Evolutionary conservation across 1,140 invertebrate genomes (phyloP).

Genomic region (Nylanderia fulva): DNA sequence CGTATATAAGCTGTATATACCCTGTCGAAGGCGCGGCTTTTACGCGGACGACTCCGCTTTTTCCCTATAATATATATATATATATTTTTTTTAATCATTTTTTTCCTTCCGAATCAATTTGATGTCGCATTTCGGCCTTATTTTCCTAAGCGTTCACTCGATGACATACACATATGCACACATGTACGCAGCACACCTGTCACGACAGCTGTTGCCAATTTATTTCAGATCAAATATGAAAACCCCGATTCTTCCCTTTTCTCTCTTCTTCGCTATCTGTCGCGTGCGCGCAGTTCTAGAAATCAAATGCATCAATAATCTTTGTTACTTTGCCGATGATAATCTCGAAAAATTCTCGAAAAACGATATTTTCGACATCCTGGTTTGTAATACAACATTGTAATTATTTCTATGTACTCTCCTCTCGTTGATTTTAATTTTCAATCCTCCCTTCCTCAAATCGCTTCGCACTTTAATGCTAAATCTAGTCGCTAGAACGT

Average conservation of each 20-base stretch:
- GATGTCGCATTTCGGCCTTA: background rate
- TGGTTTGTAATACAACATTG: background rate
- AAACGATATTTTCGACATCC: background rate
- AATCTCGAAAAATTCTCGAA: background rate
- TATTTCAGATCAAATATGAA: slow-evolving; percentile 82
- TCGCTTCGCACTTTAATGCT: background rate
- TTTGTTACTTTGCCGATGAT: background rate
- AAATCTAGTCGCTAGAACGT: slow-evolving; percentile 1
- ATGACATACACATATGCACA: background rate
- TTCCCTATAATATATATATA: too few relatives aligned
- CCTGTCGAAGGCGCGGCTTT: slow-evolving; percentile 75
- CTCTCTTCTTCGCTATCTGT: background rate
- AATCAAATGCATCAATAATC: background rate
- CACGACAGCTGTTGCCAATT: slow-evolving; percentile 84
- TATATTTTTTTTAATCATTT: too few relatives aligned
- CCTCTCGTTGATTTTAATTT: background rate
- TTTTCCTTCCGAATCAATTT: background rate
- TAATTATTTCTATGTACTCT: background rate
- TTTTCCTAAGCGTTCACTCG: too few relatives aligned
- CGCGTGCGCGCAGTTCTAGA: background rate
- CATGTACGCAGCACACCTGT: slow-evolving; percentile 20
- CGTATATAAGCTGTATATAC: slow-evolving; percentile 59
- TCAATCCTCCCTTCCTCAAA: background rate
- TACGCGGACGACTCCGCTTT: slow-evolving; percentile 43
- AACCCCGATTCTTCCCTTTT: slow-evolving; percentile 1